phyloP scores from a whole-genome alignment of 2,888 invertebrate species.

The Shargacucullia verbasci region DNA sequence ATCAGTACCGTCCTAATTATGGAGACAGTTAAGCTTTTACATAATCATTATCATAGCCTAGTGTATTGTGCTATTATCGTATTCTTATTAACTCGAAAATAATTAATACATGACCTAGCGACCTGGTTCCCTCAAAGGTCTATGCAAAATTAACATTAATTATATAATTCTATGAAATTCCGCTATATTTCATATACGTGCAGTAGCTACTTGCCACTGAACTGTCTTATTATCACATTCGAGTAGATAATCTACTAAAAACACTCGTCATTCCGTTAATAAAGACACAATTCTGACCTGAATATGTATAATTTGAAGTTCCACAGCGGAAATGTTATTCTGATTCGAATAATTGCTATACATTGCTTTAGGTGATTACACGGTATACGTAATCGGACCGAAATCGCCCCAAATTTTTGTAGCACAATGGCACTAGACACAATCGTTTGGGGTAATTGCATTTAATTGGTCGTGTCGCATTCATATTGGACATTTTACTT shows the following conservation, averaged over 20 bases:
- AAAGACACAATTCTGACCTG: conserved; percentile 46
- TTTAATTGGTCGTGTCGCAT: conserved; percentile 75
- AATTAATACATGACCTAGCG: conserved; percentile 17
- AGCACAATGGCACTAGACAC: conserved; percentile 66
- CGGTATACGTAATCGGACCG: conserved; percentile 64
- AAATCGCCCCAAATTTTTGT: conserved; percentile 63
- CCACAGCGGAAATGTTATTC: conserved; percentile 63
- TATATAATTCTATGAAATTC: conserved; percentile 17
- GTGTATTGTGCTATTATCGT: neutral
- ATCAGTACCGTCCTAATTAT: too few relatives aligned
- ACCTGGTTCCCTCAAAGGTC: conserved; percentile 2
- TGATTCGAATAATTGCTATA: conserved; percentile 63
- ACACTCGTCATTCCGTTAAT: conserved; percentile 45
- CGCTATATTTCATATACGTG: neutral
- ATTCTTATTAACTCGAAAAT: conserved; percentile 4
- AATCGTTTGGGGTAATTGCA: conserved; percentile 68
- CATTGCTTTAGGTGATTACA: conserved; percentile 67
- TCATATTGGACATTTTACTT: conserved; percentile 58
- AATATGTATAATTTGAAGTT: conserved; percentile 50
- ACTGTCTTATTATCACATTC: conserved; percentile 35
- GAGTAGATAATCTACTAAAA: conserved; percentile 41
- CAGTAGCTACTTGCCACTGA: conserved; percentile 5
- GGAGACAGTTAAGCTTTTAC: too few relatives aligned
- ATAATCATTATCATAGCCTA: too few relatives aligned
- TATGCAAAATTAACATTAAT: conserved; percentile 21